Conservation (phyloP, 2,113 vertebrate genomes). For the Promerops cafer region DNA sequence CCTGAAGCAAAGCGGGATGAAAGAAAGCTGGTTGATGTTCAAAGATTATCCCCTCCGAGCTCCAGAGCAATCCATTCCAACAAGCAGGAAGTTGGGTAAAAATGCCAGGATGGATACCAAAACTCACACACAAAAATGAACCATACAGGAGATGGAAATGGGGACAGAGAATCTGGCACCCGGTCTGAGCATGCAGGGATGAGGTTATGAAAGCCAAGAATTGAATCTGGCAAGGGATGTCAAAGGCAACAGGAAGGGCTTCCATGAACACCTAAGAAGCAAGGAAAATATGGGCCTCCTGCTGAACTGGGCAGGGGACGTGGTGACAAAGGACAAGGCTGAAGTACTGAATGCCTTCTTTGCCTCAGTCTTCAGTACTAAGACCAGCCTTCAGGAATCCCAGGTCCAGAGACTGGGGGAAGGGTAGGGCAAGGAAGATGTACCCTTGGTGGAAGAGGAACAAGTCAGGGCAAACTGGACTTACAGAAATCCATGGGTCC, state of each 20-base stretch:
- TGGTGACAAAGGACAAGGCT: background rate
- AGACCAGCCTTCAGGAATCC: background rate
- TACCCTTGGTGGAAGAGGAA: background rate
- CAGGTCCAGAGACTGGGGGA: background rate
- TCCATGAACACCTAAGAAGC: background rate
- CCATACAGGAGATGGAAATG: background rate
- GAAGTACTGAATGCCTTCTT: background rate
- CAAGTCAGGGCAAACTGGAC: background rate
- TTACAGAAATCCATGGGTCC: background rate
- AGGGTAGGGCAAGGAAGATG: background rate
- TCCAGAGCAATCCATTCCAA: background rate
- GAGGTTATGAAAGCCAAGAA: background rate
- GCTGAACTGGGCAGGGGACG: background rate
- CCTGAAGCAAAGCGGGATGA: rapidly evolving
- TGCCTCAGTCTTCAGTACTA: background rate
- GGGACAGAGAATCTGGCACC: background rate
- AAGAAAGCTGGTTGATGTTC: background rate
- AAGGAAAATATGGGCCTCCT: background rate
- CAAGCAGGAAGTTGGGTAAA: background rate
- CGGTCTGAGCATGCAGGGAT: background rate
- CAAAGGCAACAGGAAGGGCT: background rate
- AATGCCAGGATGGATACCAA: background rate
- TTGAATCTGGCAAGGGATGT: background rate
- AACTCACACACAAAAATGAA: background rate
- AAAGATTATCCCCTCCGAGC: background rate